Evolutionary conservation across 2,797 vertebrate genomes (phyloP).

Genomic region (Phoebastria nigripes): DNA sequence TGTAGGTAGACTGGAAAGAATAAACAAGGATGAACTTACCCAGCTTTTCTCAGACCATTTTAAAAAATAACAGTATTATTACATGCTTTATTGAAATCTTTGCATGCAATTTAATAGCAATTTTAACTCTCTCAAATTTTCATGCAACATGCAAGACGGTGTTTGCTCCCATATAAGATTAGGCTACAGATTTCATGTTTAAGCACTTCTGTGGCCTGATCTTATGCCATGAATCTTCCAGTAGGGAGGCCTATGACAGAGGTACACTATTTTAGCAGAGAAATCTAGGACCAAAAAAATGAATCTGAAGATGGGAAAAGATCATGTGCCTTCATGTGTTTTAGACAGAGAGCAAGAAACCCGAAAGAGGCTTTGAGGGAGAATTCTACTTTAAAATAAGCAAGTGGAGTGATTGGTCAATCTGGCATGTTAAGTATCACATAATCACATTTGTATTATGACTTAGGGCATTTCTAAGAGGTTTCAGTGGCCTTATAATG

Average conservation of each 20-base stretch:
- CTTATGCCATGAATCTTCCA: background rate
- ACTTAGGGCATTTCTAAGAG: background rate
- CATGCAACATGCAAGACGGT: rapidly evolving
- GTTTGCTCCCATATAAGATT: background rate
- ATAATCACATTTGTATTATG: background rate
- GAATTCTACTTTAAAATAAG: background rate
- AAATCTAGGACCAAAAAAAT: background rate
- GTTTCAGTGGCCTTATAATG: background rate
- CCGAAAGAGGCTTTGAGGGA: background rate
- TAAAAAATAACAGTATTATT: background rate
- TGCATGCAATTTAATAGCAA: background rate
- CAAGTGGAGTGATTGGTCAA: background rate
- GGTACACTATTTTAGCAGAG: background rate
- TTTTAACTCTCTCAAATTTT: background rate
- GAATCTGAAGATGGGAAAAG: background rate
- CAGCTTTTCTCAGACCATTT: background rate
- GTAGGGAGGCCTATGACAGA: background rate
- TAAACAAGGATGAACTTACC: background rate
- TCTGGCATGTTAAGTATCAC: background rate
- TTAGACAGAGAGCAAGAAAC: background rate
- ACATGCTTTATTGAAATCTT: background rate
- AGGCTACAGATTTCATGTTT: background rate
- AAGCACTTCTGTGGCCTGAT: background rate
- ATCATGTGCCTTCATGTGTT: background rate
- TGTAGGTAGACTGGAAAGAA: background rate